Evolutionary conservation across 2,797 vertebrate genomes (phyloP), one percentile per base, ranked within the genome.

Genomic region (Taeniopygia guttata): DNA sequence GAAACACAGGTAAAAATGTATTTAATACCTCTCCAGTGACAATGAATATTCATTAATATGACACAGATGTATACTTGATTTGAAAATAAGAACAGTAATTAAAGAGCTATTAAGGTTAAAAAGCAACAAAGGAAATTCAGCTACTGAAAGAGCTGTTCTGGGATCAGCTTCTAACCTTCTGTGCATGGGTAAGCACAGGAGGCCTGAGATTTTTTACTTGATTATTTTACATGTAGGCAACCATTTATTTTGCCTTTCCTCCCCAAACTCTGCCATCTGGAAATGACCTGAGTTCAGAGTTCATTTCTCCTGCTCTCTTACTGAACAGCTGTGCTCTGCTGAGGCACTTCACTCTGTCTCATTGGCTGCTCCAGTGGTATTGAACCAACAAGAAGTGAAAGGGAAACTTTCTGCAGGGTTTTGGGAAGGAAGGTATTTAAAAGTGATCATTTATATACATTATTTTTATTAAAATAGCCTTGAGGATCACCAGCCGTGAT

Each of bases 61-160:
- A 76, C 86, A 76, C 66, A 94, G 59, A 84, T 5, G 17, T 84
- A 66, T 34, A 76, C 21, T 91, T 66, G 88, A 82, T 84, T 95
- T 70, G 83, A 88, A 95, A 96, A 87, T 87, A 95, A 90, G 77
- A 76, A 48, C 55, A 45, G 43, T 94, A 96, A 92, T 96, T 94
- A 90, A 96, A 89, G 90, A 93, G 63, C 87, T 92, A 49, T 94
- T 90, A 83, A 88, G 30, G 66, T 68, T 96, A 81, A 90, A 95
- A 83, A 91, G 77, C 76, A 95, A 72, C 79, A 93, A 68, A 96
- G 84, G 69, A 88, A 92, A 93, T 86, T 46, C 63, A 89, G 1
- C 63, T 70, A 36, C 45, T 0, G 3, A 83, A 94, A 64, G 48
- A 60, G 45, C 56, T 60, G 42, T 55, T 75, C 88, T 82, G 81